Percentiles rank a stretch among this genome's conserved stretches.
These are phyloP conservation scores for Perizoma affinitatum DNA, from an alignment of 2,888 invertebrate species.

Conservation along the genomic window DNA sequence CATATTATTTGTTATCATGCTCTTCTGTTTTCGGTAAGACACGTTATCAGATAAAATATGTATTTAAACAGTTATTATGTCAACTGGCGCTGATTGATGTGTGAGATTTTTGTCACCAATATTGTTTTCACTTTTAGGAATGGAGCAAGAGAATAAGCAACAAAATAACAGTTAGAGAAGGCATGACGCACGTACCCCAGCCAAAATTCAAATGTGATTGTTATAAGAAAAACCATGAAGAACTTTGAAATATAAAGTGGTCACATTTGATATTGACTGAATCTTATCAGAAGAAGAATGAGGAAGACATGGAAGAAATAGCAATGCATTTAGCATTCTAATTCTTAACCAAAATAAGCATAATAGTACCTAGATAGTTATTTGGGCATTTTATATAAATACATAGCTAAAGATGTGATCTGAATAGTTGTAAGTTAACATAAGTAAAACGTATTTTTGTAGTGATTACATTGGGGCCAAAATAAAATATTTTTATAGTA, in stretches of 20 bases:
- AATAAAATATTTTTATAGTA: conserved; percentile 3
- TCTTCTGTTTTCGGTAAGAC: conserved; percentile 70
- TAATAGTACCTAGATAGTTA: not conserved
- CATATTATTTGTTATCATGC: conserved; percentile 95
- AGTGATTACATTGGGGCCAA: conserved; percentile 4
- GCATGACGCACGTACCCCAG: conserved; percentile 72
- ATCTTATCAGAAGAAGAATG: too few relatives aligned
- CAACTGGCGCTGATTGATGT: not conserved
- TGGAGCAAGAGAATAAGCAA: conserved; percentile 88
- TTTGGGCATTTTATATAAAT: conserved; percentile 4
- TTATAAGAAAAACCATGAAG: conserved; percentile 52
- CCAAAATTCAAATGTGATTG: conserved; percentile 61
- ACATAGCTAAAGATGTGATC: conserved; percentile 19
- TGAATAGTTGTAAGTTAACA: conserved; percentile 16
- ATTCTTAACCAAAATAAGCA: not conserved
- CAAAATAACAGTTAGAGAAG: conserved; percentile 53
- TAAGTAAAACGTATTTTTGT: conserved; percentile 9
- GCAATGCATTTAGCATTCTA: too few relatives aligned
- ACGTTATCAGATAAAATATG: not conserved
- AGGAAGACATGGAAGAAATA: not conserved
- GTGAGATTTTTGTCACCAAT: conserved; percentile 63
- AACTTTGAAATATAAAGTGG: conserved; percentile 50
- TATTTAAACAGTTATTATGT: not conserved
- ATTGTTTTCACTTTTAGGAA: conserved; percentile 79
- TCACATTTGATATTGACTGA: not conserved